Evolutionary conservation across 2,888 invertebrate genomes (phyloP).

Genomic region (Lasioglossum pauxillum): DNA sequence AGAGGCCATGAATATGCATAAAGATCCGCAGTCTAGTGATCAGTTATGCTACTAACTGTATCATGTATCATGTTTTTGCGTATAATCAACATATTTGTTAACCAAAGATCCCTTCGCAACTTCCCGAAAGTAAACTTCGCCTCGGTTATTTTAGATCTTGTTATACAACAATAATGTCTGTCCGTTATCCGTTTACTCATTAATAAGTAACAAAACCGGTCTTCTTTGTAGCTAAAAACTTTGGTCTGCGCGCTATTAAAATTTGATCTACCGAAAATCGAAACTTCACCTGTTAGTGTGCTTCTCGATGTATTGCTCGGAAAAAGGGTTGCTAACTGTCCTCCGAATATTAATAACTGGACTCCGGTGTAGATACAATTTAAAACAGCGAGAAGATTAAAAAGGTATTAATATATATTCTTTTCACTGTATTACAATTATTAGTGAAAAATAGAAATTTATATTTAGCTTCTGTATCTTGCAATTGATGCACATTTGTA

Average conservation of each 20-base stretch:
- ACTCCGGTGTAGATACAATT: no score
- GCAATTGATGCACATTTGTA: no score
- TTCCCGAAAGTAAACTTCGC: not conserved
- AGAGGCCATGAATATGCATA: no score
- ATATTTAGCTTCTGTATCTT: no score
- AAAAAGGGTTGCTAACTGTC: not conserved
- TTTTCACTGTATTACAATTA: no score
- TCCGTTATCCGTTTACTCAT: not conserved
- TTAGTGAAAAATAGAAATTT: no score
- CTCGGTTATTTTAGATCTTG: not conserved
- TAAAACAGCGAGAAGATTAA: no score
- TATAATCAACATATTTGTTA: not conserved
- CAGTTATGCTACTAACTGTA: no score
- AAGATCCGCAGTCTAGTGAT: no score
- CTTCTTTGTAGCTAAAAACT: not conserved
- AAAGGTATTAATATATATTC: no score
- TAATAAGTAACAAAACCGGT: not conserved
- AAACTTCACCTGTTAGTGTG: not conserved
- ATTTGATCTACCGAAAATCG: not conserved
- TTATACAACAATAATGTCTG: not conserved
- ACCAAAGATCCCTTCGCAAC: not conserved
- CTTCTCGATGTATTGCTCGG: not conserved
- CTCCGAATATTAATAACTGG: not conserved
- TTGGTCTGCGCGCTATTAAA: not conserved
- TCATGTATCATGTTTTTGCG: not conserved